Percentiles rank a stretch among this genome's conserved stretches.
Conservation (phyloP, 2,797 vertebrate species). For the Leptodactylus fallax region DNA sequence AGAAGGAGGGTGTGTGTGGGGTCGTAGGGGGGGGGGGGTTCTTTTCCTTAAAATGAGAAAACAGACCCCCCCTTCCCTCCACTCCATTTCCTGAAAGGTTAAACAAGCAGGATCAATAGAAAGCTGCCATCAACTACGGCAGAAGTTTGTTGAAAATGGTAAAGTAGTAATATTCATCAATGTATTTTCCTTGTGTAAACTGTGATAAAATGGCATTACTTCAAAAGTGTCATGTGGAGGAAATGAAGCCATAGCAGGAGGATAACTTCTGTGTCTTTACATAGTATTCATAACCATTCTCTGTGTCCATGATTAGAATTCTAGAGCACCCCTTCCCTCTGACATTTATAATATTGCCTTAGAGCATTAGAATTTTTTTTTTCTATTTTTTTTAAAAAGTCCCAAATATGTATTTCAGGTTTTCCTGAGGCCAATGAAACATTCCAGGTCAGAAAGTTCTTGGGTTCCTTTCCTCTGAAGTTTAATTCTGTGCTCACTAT, state of each 20-base stretch:
- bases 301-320: too few species aligned
- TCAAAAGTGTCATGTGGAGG: not conserved
- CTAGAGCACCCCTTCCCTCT: not conserved
- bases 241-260: not conserved
- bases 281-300: not conserved
- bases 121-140: constrained; percentile 57
- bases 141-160: constrained; percentile 55
- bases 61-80: constrained; percentile 43
- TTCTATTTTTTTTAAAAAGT: constrained; percentile 13
- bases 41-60: constrained; percentile 59
- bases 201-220: constrained; percentile 20
- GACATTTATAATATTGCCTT: not conserved
- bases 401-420: constrained; percentile 27
- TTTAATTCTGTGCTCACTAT: not conserved
- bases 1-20: constrained; percentile 59
- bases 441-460: constrained; percentile 7
- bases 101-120: constrained; percentile 64
- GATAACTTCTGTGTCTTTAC: not conserved
- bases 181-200: constrained; percentile 33
- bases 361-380: not conserved
- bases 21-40: constrained; percentile 27
- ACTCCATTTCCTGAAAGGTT: constrained; percentile 64
- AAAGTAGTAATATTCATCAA: constrained; percentile 48
- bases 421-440: constrained; percentile 28
- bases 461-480: not conserved